Evolutionary conservation across 1,140 invertebrate species (phyloP).

Genomic region (Hermetia illucens): DNA sequence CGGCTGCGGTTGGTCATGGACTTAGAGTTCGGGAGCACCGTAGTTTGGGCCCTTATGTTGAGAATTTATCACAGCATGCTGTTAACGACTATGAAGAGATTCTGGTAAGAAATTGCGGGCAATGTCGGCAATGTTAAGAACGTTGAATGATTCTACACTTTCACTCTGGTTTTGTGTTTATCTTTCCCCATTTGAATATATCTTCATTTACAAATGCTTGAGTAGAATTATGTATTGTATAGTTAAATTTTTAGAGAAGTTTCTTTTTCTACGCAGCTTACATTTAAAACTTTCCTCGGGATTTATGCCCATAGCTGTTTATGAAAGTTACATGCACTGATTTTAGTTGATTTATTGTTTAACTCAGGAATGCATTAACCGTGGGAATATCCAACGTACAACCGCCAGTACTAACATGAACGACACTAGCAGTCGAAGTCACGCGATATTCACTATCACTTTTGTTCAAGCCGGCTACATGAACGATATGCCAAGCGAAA

Average conservation of each 20-base stretch:
- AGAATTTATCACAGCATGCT: constrained; percentile 74
- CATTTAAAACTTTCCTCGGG: no score
- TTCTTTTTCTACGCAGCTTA: no score
- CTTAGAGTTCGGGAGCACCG: constrained; percentile 86
- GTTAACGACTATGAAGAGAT: constrained; percentile 77
- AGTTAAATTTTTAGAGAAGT: no score
- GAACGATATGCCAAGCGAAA: constrained; percentile 74
- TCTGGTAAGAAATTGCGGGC: constrained; percentile 45
- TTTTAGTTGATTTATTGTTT: no score
- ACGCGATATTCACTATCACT: constrained; percentile 91
- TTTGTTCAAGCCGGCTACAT: constrained; percentile 73
- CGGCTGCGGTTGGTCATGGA: constrained; percentile 49
- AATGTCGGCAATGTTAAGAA: no score
- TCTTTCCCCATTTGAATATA: no score
- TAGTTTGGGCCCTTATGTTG: constrained; percentile 81
- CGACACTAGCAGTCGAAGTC: constrained; percentile 78
- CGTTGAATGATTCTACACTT: no score
- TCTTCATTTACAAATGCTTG: no score
- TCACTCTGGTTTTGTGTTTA: no score
- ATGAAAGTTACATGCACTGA: no score
- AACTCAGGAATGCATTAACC: constrained; percentile 60
- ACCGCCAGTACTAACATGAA: constrained; percentile 78
- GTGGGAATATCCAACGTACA: constrained; percentile 63
- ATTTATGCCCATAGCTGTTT: no score
- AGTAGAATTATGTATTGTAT: no score